These are phyloP conservation scores for Cephus cinctus DNA, from an alignment of 1,140 invertebrate genomes.

Conservation along the genomic window DNA sequence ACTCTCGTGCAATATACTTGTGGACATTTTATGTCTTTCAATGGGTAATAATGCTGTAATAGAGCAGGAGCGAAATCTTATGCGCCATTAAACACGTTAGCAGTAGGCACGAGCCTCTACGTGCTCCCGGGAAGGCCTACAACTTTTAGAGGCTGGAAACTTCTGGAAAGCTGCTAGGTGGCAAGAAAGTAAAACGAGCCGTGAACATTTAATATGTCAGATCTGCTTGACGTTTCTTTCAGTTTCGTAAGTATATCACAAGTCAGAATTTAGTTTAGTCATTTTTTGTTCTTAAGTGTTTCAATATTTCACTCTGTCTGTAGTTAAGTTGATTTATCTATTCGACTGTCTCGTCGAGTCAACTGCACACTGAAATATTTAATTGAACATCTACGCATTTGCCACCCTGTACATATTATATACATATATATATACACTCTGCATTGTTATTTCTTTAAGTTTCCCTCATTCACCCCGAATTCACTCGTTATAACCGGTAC, in stretches of 20 bases:
- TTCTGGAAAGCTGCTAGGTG: neutral
- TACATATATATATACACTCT: no score
- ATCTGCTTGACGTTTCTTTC: neutral
- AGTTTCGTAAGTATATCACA: neutral
- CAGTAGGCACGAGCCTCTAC: no score
- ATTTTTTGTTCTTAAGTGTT: neutral
- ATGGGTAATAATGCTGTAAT: no score
- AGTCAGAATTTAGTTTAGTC: neutral
- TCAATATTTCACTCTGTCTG: neutral
- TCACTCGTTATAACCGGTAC: no score
- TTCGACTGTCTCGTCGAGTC: neutral
- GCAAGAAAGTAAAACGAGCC: neutral
- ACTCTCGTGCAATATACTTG: no score
- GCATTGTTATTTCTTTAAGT: no score
- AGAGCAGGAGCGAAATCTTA: no score
- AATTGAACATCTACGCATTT: neutral
- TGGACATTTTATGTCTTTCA: no score
- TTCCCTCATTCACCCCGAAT: no score
- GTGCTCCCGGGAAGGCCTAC: neutral
- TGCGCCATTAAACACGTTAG: neutral
- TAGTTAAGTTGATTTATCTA: neutral
- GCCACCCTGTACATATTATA: no score
- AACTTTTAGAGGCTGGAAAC: neutral
- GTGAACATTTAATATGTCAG: constrained; percentile 5
- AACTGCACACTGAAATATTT: neutral